Evolutionary conservation across 2,888 invertebrate genomes (phyloP).

Genomic region (Clistopyga incitator): DNA sequence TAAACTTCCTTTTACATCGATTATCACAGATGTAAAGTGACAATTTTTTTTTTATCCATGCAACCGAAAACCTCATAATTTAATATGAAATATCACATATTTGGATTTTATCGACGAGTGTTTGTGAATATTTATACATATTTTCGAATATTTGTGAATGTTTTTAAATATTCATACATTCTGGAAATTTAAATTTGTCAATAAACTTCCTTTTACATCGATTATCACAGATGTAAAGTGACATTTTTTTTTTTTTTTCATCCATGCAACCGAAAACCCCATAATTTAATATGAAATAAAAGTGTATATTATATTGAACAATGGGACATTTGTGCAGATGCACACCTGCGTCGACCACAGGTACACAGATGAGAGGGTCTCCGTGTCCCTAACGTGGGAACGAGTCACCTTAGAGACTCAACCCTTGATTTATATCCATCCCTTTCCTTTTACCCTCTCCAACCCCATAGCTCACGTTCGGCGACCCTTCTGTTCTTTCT

Average conservation of each 20-base stretch:
- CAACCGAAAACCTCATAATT: too few species aligned
- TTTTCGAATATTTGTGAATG: too few species aligned
- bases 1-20: too few species aligned
- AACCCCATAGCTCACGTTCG: constrained; percentile 23
- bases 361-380: constrained; percentile 51
- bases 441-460: constrained; percentile 45
- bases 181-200: not conserved
- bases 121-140: too few species aligned
- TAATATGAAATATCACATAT: too few species aligned
- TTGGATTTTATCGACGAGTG: too few species aligned
- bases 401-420: constrained; percentile 38
- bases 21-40: too few species aligned
- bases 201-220: not conserved
- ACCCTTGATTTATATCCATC: constrained; percentile 59
- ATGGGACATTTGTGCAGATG: constrained; percentile 50
- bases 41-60: too few species aligned
- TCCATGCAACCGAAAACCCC: constrained; percentile 5
- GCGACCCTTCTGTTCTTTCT: constrained; percentile 53
- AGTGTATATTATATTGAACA: constrained; percentile 55
- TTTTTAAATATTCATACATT: too few species aligned
- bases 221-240: not conserved
- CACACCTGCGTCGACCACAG: constrained; percentile 62
- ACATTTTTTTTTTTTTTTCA: not conserved
- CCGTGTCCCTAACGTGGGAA: constrained; percentile 62
- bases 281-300: constrained; percentile 46